Evolutionary conservation across 2,888 invertebrate species (phyloP), one percentile per base, ranked within the genome.

Genomic region (Alloplasta piceator): DNA sequence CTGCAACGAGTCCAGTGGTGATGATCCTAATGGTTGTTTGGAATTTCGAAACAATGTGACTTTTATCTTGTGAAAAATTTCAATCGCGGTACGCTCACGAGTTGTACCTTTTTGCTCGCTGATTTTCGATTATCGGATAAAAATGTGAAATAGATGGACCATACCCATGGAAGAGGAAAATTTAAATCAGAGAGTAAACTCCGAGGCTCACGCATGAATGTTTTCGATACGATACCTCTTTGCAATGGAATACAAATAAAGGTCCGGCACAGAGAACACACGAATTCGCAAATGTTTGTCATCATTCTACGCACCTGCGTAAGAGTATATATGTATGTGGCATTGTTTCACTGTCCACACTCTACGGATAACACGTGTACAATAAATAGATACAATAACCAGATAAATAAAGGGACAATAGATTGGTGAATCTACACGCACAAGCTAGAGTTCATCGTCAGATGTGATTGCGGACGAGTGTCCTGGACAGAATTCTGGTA

Each of bases 261-360:
- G 39, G 39, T 68, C 38, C 41, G 77, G 73, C 80, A 77, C 73
- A 68, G 63, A 70, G 26, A 43, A 56, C 68, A 74, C 70, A 66
- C 78, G 77, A 70, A 66, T 74, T 74, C 55, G 70, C 81, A 81
- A 81, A 81, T 81, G 55, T 81, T 81, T 81, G 77, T 55, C 43
- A 26, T 63, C 46, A 64, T 52, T 14, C 52, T 64, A 56, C 63
- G 46, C 39, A 60, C 26, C 1, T 26, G 26, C 26, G 60, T 46
- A 50, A 26, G 36, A 61, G 52, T n/a, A 7, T 52, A 58, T 66
- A 14, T 26, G 26, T 50, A 38, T n/a, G 46, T 39, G 64, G 6
- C 55, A 43, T 63, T 61, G 61, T 43, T 16, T 10, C 26, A 56
- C 39, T 26, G 26, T 26, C 26, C 26, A 26, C 26, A 43, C 10